Conservation (phyloP, 2,113 vertebrate genomes). For the Pomatorhinus ruficollis region DNA sequence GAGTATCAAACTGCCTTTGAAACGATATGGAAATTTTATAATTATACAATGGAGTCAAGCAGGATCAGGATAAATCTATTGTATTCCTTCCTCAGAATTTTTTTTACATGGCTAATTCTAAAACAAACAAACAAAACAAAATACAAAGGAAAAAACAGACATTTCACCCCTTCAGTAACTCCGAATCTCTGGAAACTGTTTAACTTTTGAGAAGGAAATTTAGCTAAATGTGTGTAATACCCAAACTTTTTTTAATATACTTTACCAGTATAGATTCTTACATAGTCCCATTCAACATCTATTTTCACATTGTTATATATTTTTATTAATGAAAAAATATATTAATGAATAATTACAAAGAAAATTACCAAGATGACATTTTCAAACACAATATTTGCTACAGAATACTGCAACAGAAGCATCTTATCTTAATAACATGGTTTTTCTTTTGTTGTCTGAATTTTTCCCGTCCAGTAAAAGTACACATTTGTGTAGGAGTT, state of each 20-base stretch:
- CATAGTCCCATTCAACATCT: background rate
- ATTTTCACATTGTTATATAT: background rate
- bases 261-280: background rate
- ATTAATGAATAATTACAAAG: background rate
- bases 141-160: background rate
- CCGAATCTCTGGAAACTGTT: background rate
- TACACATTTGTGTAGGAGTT: background rate
- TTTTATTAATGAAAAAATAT: background rate
- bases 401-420: background rate
- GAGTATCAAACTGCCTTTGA: background rate
- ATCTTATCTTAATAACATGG: background rate
- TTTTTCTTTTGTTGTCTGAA: background rate
- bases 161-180: background rate
- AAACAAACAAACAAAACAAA: background rate
- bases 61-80: background rate
- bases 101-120: background rate
- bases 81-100: background rate
- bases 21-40: background rate
- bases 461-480: background rate
- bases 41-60: background rate
- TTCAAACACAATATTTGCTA: background rate
- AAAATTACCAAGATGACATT: background rate
- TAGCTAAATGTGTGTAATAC: background rate
- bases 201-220: background rate
- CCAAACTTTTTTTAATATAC: background rate